Percentiles rank a stretch among this genome's conserved stretches.
Evolutionary conservation across 2,888 invertebrate species (phyloP).

Genomic region (Carterocephalus palaemon): DNA sequence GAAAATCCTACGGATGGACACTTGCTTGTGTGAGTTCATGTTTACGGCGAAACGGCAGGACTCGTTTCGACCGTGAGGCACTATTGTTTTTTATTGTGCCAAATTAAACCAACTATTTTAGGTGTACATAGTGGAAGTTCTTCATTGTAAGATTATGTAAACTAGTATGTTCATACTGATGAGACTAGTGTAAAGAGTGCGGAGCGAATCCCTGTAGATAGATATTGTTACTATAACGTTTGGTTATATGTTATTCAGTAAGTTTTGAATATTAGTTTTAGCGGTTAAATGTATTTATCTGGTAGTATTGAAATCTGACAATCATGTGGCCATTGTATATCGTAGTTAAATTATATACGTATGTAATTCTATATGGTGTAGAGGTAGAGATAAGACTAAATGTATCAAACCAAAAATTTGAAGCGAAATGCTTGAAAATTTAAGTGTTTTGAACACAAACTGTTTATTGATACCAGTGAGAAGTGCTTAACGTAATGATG

Average conservation of each 20-base stretch:
- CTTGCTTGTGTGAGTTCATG: slow-evolving; percentile 29
- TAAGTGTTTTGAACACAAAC: slow-evolving; percentile 74
- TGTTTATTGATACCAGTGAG: slow-evolving; percentile 64
- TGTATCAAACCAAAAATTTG: slow-evolving; percentile 76
- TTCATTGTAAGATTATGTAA: slow-evolving; percentile 41
- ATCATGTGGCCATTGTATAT: slow-evolving; percentile 69
- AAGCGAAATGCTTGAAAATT: slow-evolving; percentile 78
- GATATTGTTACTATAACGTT: slow-evolving; percentile 33
- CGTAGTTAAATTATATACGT: slow-evolving; percentile 37
- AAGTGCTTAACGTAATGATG: slow-evolving; percentile 59
- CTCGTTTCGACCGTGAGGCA: slow-evolving; percentile 10
- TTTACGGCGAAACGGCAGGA: slow-evolving; percentile 19
- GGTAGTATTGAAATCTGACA: slow-evolving; percentile 47
- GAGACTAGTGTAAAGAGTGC: slow-evolving; percentile 35
- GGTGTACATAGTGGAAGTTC: slow-evolving; percentile 50
- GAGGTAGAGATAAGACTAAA: slow-evolving; percentile 59
- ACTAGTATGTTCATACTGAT: slow-evolving; percentile 19
- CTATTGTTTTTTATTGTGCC: slow-evolving; percentile 39
- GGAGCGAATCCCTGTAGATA: slow-evolving; percentile 57
- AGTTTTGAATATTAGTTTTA: slow-evolving; percentile 43
- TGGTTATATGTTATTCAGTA: slow-evolving; percentile 39
- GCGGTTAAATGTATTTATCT: slow-evolving; percentile 35
- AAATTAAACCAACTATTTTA: slow-evolving; percentile 43
- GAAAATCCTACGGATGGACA: slow-evolving; percentile 38
- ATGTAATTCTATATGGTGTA: slow-evolving; percentile 51